A percentile compares a stretch with the other conserved stretches of the same genome.
Conservation (phyloP, 2,888 invertebrate genomes). For the Protodeltote pygarga region DNA sequence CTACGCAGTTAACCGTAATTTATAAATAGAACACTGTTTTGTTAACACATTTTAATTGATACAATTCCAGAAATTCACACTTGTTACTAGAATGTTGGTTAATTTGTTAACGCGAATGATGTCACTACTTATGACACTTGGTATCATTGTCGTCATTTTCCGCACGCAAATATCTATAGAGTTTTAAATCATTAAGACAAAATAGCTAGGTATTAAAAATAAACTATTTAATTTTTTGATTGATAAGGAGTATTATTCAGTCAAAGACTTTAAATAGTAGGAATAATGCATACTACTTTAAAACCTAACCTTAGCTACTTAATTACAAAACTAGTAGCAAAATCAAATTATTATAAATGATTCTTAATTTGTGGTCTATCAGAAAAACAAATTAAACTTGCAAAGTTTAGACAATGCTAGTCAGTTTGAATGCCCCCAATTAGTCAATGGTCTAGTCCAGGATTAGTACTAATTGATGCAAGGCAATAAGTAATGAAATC, state of each 20-base stretch:
- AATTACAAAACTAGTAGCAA: not conserved
- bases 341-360: not conserved
- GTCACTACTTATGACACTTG: too few relatives aligned
- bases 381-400: slow-evolving; percentile 10
- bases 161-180: too few relatives aligned
- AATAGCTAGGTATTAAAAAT: too few relatives aligned
- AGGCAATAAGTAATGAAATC: slow-evolving; percentile 37
- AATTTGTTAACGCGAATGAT: not conserved
- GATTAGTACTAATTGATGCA: slow-evolving; percentile 52
- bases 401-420: slow-evolving; percentile 14
- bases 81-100: slow-evolving; percentile 1
- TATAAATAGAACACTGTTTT: slow-evolving; percentile 11
- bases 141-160: not conserved
- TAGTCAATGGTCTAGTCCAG: slow-evolving; percentile 45
- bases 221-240: too few relatives aligned
- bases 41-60: slow-evolving; percentile 11
- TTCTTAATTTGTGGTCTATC: not conserved
- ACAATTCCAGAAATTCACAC: slow-evolving; percentile 22
- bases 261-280: too few relatives aligned
- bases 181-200: too few relatives aligned
- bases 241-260: too few relatives aligned
- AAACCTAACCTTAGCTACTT: too few relatives aligned
- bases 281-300: too few relatives aligned
- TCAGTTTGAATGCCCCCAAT: slow-evolving; percentile 46
- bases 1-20: not conserved